Percentiles rank a stretch among this genome's conserved stretches.
phyloP scores from a whole-genome alignment of 2,113 vertebrate genomes.

The western clawed frog (Xenopus tropicalis) region UCB_Xtro_10.0 CM004450.2:57764501-57765000 shows the following conservation, averaged over 20 bases:
- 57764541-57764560: too few species aligned
- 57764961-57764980: conserved; percentile 11
- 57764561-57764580: too few species aligned
- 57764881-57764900: conserved; percentile 38
- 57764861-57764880: conserved; percentile 27
- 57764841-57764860: conserved; percentile 24
- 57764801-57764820: conserved; percentile 33
- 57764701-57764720: conserved; percentile 29
- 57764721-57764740: conserved; percentile 34
- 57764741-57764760: conserved; percentile 42
- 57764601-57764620: neutral
- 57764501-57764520: too few species aligned
- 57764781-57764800: conserved; percentile 39
- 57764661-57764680: conserved; percentile 28
- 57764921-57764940: conserved; percentile 32
- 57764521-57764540: too few species aligned
- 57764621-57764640: neutral
- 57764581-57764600: too few species aligned
- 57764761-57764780: conserved; percentile 42
- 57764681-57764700: conserved; percentile 12
- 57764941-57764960: conserved; percentile 25
- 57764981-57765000: conserved; percentile 33
- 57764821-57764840: conserved; percentile 27
- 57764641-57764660: conserved; percentile 10
- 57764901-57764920: conserved; percentile 42